A percentile compares a stretch with the other conserved stretches of the same genome.
Evolutionary conservation across 2,888 invertebrate species (phyloP).

Genomic region (Carabus problematicus): DNA sequence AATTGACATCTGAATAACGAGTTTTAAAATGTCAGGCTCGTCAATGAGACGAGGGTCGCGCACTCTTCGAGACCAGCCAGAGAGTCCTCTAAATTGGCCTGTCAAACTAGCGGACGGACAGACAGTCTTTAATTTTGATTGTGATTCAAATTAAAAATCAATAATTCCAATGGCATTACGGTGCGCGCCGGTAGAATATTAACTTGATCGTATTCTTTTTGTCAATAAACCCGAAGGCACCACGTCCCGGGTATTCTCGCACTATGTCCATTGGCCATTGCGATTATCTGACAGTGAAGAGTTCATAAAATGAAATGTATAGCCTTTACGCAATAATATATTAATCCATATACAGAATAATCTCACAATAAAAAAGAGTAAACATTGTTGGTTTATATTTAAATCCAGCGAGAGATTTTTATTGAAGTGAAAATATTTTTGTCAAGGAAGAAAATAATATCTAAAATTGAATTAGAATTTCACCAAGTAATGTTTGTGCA

Average conservation of each 20-base stretch:
- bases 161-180: slow-evolving; percentile 33
- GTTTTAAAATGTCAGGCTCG: slow-evolving; percentile 51
- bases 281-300: no score
- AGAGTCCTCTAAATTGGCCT: slow-evolving; percentile 42
- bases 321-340: no score
- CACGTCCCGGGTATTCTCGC: not conserved
- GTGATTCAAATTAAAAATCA: slow-evolving; percentile 44
- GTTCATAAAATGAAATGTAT: no score
- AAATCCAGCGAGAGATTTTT: no score
- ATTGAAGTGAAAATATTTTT: no score
- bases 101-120: slow-evolving; percentile 35
- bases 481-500: no score
- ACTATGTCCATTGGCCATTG: not conserved
- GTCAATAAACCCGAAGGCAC: slow-evolving; percentile 22
- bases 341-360: no score
- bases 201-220: slow-evolving; percentile 38
- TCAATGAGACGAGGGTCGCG: slow-evolving; percentile 28
- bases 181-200: slow-evolving; percentile 23
- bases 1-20: slow-evolving; percentile 56
- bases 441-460: no score
- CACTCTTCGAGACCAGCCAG: not conserved
- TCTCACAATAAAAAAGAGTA: no score
- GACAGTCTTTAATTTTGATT: slow-evolving; percentile 43
- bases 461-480: no score
- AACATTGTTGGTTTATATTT: no score